phyloP scores from a whole-genome alignment of 2,888 invertebrate species.

The Eucera pruinosa region DNA sequence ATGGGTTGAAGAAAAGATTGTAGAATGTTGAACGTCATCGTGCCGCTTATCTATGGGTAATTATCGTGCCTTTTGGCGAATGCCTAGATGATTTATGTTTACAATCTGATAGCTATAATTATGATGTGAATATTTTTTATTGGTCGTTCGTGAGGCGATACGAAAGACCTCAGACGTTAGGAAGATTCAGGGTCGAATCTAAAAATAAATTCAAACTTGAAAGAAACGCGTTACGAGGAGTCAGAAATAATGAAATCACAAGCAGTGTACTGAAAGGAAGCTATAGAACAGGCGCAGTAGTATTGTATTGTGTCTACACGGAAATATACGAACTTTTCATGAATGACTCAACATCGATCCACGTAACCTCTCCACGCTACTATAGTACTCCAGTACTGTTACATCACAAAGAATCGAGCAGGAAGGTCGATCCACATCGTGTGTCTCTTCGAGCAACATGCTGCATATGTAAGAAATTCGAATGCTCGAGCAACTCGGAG shows the following conservation, averaged over 20 bases:
- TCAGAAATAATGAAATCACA: neutral
- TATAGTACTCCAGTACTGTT: constrained; percentile 1
- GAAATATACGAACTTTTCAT: constrained; percentile 6
- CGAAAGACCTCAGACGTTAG: neutral
- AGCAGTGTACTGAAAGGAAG: neutral
- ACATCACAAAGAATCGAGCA: constrained; percentile 27
- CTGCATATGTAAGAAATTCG: neutral
- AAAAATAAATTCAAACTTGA: neutral
- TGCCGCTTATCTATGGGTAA: neutral
- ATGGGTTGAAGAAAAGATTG: neutral
- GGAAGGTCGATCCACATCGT: constrained; percentile 24
- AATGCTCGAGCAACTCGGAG: neutral
- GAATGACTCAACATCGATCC: constrained; percentile 37
- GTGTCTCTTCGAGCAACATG: neutral
- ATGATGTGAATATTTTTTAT: neutral
- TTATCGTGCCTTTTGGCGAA: neutral
- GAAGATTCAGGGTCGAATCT: too few relatives aligned
- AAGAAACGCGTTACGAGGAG: neutral
- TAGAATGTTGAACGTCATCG: neutral
- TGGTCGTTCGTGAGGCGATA: neutral
- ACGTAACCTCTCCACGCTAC: constrained; percentile 6
- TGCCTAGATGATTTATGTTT: neutral
- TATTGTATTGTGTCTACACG: neutral
- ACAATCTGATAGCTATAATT: too few relatives aligned
- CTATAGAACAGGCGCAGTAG: too few relatives aligned